These are phyloP conservation scores for Phalacrocorax brasilianus DNA, from an alignment of 2,113 vertebrate species.

Conservation along the genomic window DNA sequence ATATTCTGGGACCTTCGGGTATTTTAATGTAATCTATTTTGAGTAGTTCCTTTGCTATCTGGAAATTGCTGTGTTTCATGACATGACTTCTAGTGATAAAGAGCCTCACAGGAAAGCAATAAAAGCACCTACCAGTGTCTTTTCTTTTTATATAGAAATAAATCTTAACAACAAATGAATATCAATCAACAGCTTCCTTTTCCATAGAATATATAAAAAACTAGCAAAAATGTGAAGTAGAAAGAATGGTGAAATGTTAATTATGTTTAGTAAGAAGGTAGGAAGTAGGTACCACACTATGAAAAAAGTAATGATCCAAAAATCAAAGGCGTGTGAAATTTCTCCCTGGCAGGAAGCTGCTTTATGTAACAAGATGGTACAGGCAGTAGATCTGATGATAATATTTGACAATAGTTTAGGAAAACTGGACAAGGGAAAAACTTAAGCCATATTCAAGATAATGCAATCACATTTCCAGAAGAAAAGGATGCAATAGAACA, in stretches of 20 bases:
- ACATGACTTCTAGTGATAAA: not conserved
- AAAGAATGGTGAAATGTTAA: not conserved
- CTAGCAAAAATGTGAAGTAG: not conserved
- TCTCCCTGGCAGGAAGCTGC: not conserved
- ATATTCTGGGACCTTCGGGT: not conserved
- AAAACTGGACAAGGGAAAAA: not conserved
- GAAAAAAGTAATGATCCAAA: not conserved
- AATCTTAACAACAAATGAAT: not conserved
- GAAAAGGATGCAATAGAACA: not conserved
- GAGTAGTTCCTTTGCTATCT: not conserved
- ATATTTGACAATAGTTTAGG: not conserved
- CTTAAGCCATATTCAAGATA: not conserved
- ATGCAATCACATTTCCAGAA: not conserved
- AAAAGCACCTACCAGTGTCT: not conserved
- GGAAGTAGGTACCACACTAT: not conserved
- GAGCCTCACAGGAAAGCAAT: not conserved
- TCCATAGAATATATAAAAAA: not conserved
- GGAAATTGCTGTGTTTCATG: not conserved
- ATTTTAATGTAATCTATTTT: not conserved
- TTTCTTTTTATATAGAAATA: not conserved
- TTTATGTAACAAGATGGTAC: not conserved
- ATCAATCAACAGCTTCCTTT: not conserved
- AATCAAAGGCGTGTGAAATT: not conserved
- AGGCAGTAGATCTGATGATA: not conserved
- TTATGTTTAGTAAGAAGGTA: not conserved